Conservation (phyloP, 2,888 invertebrate genomes). For the Mylabris sibirica region DNA sequence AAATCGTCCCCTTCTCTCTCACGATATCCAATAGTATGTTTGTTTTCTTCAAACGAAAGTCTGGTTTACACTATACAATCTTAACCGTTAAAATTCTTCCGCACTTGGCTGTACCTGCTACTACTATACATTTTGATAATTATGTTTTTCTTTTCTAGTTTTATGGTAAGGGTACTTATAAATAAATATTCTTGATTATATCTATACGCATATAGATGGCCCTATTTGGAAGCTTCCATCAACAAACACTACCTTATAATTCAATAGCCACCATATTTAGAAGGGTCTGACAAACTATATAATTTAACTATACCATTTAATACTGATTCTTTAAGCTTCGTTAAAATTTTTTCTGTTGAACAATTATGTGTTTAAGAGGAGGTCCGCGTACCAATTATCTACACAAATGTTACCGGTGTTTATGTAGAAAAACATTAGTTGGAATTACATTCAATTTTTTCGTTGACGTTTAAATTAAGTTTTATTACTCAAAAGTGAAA, state of each 20-base stretch:
- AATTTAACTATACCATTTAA: slow-evolving; percentile 12
- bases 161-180: background rate
- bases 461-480: slow-evolving; percentile 33
- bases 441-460: slow-evolving; percentile 31
- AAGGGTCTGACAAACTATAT: slow-evolving; percentile 13
- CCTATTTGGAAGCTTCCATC: slow-evolving; percentile 35
- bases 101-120: too few relatives aligned
- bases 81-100: too few relatives aligned
- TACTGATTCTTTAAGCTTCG: slow-evolving; percentile 30
- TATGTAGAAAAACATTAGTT: slow-evolving; percentile 23
- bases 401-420: slow-evolving; percentile 34
- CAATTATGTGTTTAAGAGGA: slow-evolving; percentile 25
- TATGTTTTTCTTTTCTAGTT: background rate
- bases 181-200: slow-evolving; percentile 43
- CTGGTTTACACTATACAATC: too few relatives aligned
- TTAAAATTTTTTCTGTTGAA: slow-evolving; percentile 37
- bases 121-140: too few relatives aligned
- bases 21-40: too few relatives aligned
- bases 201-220: slow-evolving; percentile 52
- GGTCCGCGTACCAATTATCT: slow-evolving; percentile 33
- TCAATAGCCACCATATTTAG: slow-evolving; percentile 16
- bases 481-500: slow-evolving; percentile 23
- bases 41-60: too few relatives aligned
- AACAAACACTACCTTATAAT: slow-evolving; percentile 13
- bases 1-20: too few relatives aligned